Evolutionary conservation across 2,113 vertebrate genomes (phyloP), one percentile per base, ranked within the genome.

Genomic region (Dasypus novemcinctus): DNA sequence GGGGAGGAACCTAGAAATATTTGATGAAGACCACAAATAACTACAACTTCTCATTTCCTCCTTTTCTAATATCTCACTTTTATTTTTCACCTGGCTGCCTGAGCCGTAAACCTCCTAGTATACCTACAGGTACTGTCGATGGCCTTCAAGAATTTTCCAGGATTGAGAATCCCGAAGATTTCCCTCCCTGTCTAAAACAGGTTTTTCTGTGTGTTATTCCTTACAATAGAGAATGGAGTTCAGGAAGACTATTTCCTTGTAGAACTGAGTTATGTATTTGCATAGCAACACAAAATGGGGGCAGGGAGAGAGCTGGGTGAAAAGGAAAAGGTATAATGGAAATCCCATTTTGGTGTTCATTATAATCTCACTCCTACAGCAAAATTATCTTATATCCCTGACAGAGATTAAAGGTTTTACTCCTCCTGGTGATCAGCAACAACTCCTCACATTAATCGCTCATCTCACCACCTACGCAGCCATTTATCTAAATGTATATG

Each of bases 321-420:
- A 59, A n/a, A 59, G 38, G 8, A 59, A 91, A 87, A 84, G 61
- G 57, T 75, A 69, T 84, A 95, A 95, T 20, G 54, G 69, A 95
- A 96, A 95, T 87, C 52, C 41, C 75, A 89, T 87, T 97, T 91
- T 91, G 33, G 25, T 96, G 82, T 91, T 98, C 89, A 87, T 96
- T 95, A 71, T 91, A 72, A 79, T 94, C 86, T 95, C 86, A 96
- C 52, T 98, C 75, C 71, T 91, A 59, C 59, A 63, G 54, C 68
- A 94, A 78, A 97, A 93, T 97, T 95, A 81, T 83, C 38, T 91
- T 93, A 72, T 96, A 76, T 90, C 59, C 41, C 49, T 96, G 91
- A 94, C 69, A 95, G 75, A 97, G 95, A 97, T 91, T 1, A 95
- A 97, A 97, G 69, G 83, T 94, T 94, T 91, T 94, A 78, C 57